A percentile compares a stretch with the other conserved stretches of the same genome.
phyloP scores from a whole-genome alignment of 2,113 vertebrate species.

The Sinosuthora webbiana region DNA sequence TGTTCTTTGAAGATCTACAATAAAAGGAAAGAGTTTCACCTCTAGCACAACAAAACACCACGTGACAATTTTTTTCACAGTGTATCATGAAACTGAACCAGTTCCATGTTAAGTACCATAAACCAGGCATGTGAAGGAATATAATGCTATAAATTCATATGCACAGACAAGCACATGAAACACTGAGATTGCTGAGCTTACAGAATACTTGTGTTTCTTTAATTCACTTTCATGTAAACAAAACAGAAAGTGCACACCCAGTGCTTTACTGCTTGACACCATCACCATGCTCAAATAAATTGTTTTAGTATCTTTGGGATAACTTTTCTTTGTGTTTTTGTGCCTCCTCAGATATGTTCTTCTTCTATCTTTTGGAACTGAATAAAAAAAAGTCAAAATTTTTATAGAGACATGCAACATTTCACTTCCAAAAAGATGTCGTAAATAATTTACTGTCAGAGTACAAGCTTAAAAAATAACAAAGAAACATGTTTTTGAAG shows the following conservation, averaged over 20 bases:
- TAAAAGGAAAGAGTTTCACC: neutral
- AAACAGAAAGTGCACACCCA: neutral
- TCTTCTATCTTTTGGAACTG: constrained; percentile 5
- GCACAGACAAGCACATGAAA: neutral
- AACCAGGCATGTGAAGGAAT: neutral
- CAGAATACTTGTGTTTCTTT: neutral
- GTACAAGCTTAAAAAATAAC: neutral
- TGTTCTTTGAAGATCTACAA: neutral
- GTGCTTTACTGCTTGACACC: neutral
- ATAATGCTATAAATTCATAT: neutral
- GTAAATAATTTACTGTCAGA: neutral
- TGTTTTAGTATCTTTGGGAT: neutral
- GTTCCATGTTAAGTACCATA: neutral
- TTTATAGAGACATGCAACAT: constrained; percentile 24
- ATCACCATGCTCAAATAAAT: neutral
- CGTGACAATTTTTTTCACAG: neutral
- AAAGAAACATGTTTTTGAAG: constrained; percentile 12
- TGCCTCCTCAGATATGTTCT: neutral
- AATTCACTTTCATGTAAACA: neutral
- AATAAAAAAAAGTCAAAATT: neutral
- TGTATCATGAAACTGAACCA: neutral
- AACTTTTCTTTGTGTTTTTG: neutral
- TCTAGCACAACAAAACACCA: neutral
- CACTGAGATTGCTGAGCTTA: neutral
- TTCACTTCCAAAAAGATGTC: constrained; percentile 39